phyloP scores from a whole-genome alignment of 2,888 invertebrate genomes.

The Ephialtes manifestator region DNA sequence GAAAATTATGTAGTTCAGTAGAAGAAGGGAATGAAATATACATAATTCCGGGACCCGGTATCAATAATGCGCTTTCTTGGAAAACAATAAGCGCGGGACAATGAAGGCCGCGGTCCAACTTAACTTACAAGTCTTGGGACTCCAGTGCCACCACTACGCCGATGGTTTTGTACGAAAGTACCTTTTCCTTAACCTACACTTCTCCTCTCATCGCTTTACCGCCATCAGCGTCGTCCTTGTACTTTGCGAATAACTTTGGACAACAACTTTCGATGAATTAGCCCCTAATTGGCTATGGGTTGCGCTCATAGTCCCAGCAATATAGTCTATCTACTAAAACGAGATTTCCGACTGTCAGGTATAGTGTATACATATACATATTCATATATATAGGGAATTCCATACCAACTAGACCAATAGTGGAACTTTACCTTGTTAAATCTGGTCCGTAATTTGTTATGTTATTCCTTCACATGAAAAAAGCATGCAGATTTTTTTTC shows the following conservation, averaged over 20 bases:
- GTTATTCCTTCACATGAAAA: too few species aligned
- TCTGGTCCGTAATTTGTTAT: too few species aligned
- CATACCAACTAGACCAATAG: too few species aligned
- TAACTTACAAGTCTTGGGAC: constrained; percentile 20
- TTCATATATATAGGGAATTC: background rate
- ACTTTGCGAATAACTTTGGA: constrained; percentile 60
- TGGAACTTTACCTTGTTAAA: too few species aligned
- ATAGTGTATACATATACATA: constrained; percentile 34
- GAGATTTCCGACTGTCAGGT: constrained; percentile 51
- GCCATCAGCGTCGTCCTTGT: constrained; percentile 28
- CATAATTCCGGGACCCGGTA: constrained; percentile 41
- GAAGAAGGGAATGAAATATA: constrained; percentile 17
- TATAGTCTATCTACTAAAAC: constrained; percentile 64
- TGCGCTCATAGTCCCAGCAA: constrained; percentile 37
- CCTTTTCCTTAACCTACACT: constrained; percentile 55
- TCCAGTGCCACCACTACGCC: constrained; percentile 12
- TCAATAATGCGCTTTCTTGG: constrained; percentile 46
- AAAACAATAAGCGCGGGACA: constrained; percentile 51
- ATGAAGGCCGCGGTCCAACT: constrained; percentile 49
- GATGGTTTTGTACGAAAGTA: constrained; percentile 49
- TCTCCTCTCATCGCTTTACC: constrained; percentile 16
- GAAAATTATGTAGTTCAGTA: constrained; percentile 16
- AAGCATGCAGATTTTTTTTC: too few species aligned
- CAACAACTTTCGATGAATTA: constrained; percentile 61
- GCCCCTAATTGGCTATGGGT: constrained; percentile 62